Conservation (phyloP, 2,113 vertebrate species). For the Antigone vipio region DNA sequence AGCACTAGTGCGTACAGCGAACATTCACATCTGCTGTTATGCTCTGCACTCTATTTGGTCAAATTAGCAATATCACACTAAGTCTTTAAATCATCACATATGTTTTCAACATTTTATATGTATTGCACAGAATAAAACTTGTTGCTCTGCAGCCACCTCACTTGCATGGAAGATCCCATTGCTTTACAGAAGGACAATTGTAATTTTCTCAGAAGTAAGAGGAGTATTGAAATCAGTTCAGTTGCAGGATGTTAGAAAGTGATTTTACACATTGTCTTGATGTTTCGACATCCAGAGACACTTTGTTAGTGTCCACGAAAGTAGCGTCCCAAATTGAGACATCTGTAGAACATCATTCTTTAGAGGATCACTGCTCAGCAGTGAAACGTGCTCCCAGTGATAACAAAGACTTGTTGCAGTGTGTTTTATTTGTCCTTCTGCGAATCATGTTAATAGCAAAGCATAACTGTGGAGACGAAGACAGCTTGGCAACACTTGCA, state of each 20-base stretch:
- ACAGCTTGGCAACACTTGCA: background rate
- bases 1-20: background rate
- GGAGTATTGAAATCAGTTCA: background rate
- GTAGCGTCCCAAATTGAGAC: background rate
- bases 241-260: background rate
- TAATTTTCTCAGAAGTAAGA: background rate
- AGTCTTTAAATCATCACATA: background rate
- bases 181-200: background rate
- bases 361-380: background rate
- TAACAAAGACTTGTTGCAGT: background rate
- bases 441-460: background rate
- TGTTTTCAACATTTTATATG: background rate
- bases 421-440: background rate
- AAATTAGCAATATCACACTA: background rate
- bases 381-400: background rate
- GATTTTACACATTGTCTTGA: background rate
- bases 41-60: background rate
- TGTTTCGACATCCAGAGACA: background rate
- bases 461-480: background rate
- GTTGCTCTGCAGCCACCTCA: background rate
- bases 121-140: background rate
- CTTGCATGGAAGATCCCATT: background rate
- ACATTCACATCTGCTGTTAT: background rate
- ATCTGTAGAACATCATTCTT: background rate
- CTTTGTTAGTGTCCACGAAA: background rate